These are phyloP conservation scores for Peromyscus polionotus DNA, from an alignment of 2,113 vertebrate genomes.

Conservation along the genomic window DNA sequence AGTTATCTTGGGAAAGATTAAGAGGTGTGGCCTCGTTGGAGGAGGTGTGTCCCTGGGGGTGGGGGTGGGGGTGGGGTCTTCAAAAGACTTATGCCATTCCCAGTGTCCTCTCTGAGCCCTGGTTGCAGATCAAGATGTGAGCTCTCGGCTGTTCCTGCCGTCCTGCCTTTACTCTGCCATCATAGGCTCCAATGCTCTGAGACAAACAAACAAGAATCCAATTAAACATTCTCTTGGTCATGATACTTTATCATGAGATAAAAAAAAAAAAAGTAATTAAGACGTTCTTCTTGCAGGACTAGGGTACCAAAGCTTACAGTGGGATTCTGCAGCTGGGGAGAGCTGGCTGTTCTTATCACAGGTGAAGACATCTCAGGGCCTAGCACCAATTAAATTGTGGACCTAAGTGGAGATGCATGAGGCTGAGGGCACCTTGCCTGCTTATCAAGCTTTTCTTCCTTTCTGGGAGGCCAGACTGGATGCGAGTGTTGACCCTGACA, in stretches of 20 bases:
- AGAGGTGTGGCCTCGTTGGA: background rate
- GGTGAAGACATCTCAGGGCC: background rate
- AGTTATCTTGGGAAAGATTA: background rate
- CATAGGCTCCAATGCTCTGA: background rate
- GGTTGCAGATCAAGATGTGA: background rate
- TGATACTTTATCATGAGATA: background rate
- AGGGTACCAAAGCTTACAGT: background rate
- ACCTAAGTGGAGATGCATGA: background rate
- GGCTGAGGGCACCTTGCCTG: background rate
- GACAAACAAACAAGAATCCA: background rate
- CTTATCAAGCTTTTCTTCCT: too few species aligned
- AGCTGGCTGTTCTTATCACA: too few species aligned
- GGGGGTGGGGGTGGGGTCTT: background rate
- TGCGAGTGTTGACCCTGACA: fast-evolving
- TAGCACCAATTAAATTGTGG: background rate
- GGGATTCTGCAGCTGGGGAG: background rate
- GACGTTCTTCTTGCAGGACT: background rate
- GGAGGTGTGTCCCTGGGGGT: background rate
- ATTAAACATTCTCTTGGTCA: background rate
- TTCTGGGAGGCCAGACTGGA: background rate
- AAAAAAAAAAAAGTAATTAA: background rate
- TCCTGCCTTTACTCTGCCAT: background rate
- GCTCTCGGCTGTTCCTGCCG: background rate
- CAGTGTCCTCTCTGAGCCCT: background rate
- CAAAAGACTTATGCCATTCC: background rate